phyloP scores from a whole-genome alignment of 1,140 invertebrate species.

The Panagrolaimus sp. region DNA sequence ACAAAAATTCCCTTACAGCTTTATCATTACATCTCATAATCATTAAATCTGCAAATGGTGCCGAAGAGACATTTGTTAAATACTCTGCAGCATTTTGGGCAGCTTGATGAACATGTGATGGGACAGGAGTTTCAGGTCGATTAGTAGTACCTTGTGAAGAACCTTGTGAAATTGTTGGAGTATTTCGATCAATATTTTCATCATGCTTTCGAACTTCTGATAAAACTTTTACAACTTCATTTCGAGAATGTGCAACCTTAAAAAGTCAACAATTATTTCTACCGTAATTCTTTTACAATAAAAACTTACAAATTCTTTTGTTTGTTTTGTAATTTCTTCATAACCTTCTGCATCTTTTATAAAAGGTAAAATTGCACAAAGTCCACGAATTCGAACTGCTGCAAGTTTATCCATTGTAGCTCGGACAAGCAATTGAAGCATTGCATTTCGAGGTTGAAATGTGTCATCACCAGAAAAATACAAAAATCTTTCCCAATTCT shows the following conservation, averaged over 20 bases:
- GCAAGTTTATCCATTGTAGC: neutral
- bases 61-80: neutral
- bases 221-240: neutral
- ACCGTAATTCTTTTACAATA: neutral
- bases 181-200: neutral
- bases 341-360: neutral
- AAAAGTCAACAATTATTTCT: neutral
- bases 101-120: neutral
- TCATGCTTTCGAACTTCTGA: neutral
- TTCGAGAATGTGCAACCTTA: neutral
- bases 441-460: neutral
- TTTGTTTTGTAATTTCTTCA: neutral
- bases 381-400: neutral
- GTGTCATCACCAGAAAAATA: neutral
- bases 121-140: constrained; percentile 2
- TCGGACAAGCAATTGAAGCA: neutral
- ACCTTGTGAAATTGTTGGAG: neutral
- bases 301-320: too few relatives aligned
- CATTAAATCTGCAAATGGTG: constrained; percentile 10
- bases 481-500: constrained; percentile 3
- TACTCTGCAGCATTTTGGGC: neutral
- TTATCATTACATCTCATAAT: constrained; percentile 10
- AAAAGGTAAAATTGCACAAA: neutral
- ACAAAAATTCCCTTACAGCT: neutral
- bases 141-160: neutral